These are phyloP conservation scores for Heliothis subflexa DNA, from an alignment of 1,140 invertebrate species.

Conservation along the genomic window DNA sequence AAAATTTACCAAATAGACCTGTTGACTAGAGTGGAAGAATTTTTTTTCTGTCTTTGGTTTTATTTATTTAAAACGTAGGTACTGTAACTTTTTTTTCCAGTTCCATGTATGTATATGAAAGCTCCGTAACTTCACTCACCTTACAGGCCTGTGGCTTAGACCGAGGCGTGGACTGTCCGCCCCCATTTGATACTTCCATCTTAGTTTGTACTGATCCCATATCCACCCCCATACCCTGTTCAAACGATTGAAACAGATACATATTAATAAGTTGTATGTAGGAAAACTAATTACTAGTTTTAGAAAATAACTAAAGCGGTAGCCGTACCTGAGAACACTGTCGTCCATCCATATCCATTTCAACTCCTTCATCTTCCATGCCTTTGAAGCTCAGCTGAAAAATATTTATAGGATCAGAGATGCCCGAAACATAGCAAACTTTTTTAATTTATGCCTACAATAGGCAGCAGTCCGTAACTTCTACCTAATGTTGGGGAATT, in stretches of 20 bases:
- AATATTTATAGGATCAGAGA: background rate
- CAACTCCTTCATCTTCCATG: constrained; percentile 83
- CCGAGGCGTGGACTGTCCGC: constrained; percentile 77
- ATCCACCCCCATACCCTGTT: constrained; percentile 81
- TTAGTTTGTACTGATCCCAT: constrained; percentile 85
- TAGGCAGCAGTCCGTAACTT: too few relatives aligned
- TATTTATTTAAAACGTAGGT: too few relatives aligned
- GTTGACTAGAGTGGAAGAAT: background rate
- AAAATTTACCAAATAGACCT: too few relatives aligned
- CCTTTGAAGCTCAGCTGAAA: constrained; percentile 83
- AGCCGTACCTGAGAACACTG: constrained; percentile 78
- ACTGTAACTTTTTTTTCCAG: background rate
- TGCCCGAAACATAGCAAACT: too few relatives aligned
- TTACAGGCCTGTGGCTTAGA: constrained; percentile 91
- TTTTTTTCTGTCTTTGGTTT: background rate
- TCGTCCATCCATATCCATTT: constrained; percentile 82
- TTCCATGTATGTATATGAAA: background rate
- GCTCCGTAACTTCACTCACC: constrained; percentile 57
- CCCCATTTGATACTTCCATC: constrained; percentile 80
- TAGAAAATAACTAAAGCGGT: background rate
- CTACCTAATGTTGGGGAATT: too few relatives aligned
- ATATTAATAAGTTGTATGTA: background rate
- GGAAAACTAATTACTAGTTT: too few relatives aligned
- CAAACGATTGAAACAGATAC: constrained; percentile 1
- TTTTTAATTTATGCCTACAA: too few relatives aligned